Conservation (phyloP, 2,888 invertebrate species). For the Phortica magna region DNA sequence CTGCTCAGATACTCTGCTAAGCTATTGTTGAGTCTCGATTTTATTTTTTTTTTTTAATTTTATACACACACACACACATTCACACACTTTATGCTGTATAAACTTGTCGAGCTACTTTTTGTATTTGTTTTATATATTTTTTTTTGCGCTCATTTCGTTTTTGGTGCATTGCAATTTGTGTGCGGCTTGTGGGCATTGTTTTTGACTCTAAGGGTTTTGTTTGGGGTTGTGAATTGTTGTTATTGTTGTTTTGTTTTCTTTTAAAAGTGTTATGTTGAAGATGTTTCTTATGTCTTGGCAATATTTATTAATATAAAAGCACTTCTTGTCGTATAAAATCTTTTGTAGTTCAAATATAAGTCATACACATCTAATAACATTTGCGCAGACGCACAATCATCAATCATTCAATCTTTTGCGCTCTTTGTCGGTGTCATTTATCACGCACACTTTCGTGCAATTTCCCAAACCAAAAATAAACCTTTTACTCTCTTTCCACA, state of each 20-base stretch:
- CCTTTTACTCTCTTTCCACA: too few species aligned
- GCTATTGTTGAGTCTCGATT: background rate
- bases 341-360: too few species aligned
- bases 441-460: too few species aligned
- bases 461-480: too few species aligned
- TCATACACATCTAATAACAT: too few species aligned
- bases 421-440: too few species aligned
- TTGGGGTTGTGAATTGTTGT: background rate
- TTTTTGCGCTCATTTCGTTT: background rate
- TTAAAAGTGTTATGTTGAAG: background rate
- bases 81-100: conserved; percentile 10
- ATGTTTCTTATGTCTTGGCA: too few species aligned
- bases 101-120: conserved; percentile 27
- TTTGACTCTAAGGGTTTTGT: background rate
- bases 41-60: background rate
- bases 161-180: background rate
- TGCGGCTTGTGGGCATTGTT: background rate
- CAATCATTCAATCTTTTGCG: too few species aligned
- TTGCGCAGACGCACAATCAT: too few species aligned
- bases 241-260: too few species aligned
- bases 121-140: background rate
- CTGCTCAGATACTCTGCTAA: background rate
- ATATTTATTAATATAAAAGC: too few species aligned
- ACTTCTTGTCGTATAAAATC: too few species aligned
- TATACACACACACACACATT: background rate